phyloP scores from a whole-genome alignment of 2,888 invertebrate genomes.

The Ophonus ardosiacus region DNA sequence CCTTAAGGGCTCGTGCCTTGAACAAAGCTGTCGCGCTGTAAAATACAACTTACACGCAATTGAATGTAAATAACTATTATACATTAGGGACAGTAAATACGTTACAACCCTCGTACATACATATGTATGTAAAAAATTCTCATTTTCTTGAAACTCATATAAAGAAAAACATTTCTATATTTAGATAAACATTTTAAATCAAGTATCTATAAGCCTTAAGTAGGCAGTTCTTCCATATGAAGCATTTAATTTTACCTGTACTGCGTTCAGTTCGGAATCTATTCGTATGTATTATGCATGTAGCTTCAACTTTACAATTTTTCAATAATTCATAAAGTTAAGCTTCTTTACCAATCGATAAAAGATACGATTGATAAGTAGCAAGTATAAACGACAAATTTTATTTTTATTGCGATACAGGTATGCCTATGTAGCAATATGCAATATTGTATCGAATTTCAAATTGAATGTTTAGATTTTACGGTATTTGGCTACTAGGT shows the following conservation, averaged over 20 bases:
- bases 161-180: background rate
- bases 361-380: background rate
- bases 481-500: no score
- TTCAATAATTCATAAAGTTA: slow-evolving; percentile 51
- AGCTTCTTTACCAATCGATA: slow-evolving; percentile 44
- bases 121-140: no score
- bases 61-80: no score
- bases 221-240: background rate
- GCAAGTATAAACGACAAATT: background rate
- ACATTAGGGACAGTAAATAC: no score
- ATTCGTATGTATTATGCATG: slow-evolving; percentile 29
- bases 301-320: slow-evolving; percentile 32
- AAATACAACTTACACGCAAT: no score
- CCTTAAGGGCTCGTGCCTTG: no score
- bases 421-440: background rate
- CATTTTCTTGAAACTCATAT: background rate
- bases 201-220: background rate
- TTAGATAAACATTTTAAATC: background rate
- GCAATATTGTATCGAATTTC: no score
- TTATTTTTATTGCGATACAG: background rate
- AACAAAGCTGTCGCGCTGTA: no score
- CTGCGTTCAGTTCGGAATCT: background rate
- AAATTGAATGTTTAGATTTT: no score
- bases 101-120: no score
- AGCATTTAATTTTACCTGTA: background rate